A percentile compares a stretch with the other conserved stretches of the same genome.
Conservation (phyloP, 2,113 vertebrate species). For the Protomyctophum bolini region DNA sequence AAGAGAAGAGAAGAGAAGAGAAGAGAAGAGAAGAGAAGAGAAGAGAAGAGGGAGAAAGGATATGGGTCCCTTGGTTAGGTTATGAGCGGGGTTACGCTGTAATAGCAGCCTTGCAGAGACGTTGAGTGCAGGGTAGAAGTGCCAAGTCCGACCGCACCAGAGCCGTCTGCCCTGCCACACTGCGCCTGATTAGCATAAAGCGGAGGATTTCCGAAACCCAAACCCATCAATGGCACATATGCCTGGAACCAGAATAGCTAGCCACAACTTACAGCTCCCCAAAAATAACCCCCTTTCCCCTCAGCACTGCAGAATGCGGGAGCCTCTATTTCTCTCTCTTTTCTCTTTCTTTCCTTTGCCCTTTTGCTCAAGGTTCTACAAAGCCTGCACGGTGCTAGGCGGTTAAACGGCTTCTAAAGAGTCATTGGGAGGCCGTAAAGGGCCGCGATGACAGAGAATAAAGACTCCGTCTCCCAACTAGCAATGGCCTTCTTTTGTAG, state of each 20-base stretch:
- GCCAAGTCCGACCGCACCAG: conserved; percentile 73
- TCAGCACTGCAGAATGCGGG: conserved; percentile 54
- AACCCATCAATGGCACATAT: conserved; percentile 75
- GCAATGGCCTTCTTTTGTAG: no score
- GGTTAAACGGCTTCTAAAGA: conserved; percentile 1
- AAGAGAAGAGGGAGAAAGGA: conserved; percentile 2
- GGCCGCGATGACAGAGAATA: no score
- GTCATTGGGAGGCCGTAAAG: background rate
- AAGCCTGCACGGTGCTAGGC: background rate
- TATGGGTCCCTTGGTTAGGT: conserved; percentile 23
- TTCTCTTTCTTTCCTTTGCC: conserved; percentile 36
- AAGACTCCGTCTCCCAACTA: no score
- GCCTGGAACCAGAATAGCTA: conserved; percentile 72
- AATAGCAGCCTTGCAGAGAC: conserved; percentile 73
- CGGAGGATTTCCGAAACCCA: conserved; percentile 79
- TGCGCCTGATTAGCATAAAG: conserved; percentile 77
- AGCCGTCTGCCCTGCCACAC: conserved; percentile 67
- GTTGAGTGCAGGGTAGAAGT: conserved; percentile 61
- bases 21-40: conserved; percentile 1
- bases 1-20: conserved; percentile 18
- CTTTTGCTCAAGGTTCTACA: background rate
- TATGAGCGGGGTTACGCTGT: conserved; percentile 65
- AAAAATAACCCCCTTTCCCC: conserved; percentile 65
- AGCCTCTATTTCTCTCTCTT: conserved; percentile 29
- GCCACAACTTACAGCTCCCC: conserved; percentile 71